These are phyloP conservation scores for Tetrax tetrax DNA, from an alignment of 2,113 vertebrate genomes.

Conservation along the genomic window DNA sequence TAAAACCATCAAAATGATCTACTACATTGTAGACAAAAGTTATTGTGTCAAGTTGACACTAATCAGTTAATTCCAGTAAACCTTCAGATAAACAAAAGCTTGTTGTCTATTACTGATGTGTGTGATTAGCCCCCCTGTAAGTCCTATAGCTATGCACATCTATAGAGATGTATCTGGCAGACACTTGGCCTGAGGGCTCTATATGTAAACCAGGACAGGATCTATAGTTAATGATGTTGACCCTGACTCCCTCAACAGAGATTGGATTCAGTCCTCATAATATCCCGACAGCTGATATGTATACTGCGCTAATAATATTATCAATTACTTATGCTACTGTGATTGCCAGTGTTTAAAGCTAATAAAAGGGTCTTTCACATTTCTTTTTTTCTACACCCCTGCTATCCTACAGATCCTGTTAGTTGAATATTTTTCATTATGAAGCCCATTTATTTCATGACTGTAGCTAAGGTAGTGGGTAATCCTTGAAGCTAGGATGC, in stretches of 20 bases:
- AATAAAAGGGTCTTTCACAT: constrained; percentile 57
- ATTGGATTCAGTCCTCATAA: constrained; percentile 97
- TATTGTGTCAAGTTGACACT: constrained; percentile 93
- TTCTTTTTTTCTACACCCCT: constrained; percentile 11
- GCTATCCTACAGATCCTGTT: not conserved
- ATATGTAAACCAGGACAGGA: constrained; percentile 81
- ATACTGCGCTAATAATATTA: constrained; percentile 94
- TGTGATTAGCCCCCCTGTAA: constrained; percentile 87
- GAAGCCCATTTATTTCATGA: not conserved
- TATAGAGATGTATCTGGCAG: constrained; percentile 92
- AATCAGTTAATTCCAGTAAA: constrained; percentile 99
- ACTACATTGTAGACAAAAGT: constrained; percentile 86
- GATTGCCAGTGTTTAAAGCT: constrained; percentile 60
- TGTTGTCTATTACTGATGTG: constrained; percentile 91
- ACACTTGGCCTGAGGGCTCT: constrained; percentile 92
- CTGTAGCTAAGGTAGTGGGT: not conserved
- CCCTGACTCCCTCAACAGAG: constrained; percentile 96
- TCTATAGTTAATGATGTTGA: constrained; percentile 98
- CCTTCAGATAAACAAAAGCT: constrained; percentile 92
- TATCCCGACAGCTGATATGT: constrained; percentile 97
- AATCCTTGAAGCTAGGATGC: not conserved
- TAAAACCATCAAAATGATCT: constrained; percentile 85
- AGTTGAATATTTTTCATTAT: not conserved
- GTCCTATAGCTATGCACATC: constrained; percentile 81
- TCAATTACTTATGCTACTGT: constrained; percentile 86